Percentiles rank a stretch among this genome's conserved stretches.
phyloP scores from a whole-genome alignment of 1,140 invertebrate species.

The Oedothorax gibbosus region DNA sequence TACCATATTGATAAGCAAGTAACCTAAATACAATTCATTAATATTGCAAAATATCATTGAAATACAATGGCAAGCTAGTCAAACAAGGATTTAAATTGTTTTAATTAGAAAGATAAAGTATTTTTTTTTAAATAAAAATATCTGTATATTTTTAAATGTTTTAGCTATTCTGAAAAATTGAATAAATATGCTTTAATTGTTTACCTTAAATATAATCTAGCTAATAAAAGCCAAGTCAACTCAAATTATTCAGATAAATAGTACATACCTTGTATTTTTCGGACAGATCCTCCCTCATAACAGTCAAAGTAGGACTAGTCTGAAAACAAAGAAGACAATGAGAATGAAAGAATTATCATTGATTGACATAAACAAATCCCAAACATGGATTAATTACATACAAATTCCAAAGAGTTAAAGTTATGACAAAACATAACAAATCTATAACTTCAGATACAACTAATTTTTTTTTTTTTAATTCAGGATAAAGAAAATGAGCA shows the following conservation, averaged over 20 bases:
- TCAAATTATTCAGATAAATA: background rate
- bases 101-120: background rate
- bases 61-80: background rate
- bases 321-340: slow-evolving; percentile 12
- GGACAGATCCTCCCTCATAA: slow-evolving; percentile 7
- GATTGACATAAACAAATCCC: background rate
- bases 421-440: background rate
- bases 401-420: background rate
- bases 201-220: background rate
- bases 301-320: background rate
- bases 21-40: background rate
- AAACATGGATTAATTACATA: too few species aligned
- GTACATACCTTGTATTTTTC: slow-evolving; percentile 11
- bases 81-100: background rate
- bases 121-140: background rate
- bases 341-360: background rate
- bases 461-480: background rate
- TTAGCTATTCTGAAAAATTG: background rate
- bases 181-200: background rate
- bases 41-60: background rate
- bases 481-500: background rate
- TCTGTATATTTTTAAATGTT: background rate
- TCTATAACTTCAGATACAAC: background rate
- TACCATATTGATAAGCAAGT: background rate
- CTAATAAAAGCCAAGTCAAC: background rate